Base-by-base conservation (phyloP, 92 coral and sea anemone genomes). In the Metridium senile region DNA sequence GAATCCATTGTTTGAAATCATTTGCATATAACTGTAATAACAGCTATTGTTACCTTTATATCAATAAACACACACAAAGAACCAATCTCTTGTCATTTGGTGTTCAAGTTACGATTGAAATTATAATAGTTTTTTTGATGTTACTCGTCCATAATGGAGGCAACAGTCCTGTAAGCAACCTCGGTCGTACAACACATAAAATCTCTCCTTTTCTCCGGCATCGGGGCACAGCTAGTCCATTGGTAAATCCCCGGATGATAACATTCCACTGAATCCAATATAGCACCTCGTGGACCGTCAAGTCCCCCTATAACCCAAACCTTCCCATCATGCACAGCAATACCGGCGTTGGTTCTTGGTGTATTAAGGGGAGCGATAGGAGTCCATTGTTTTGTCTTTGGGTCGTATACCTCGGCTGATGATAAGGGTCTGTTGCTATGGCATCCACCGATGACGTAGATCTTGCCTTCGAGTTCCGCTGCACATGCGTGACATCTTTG, bases 301-400 rank as follows among this genome's bases (percentile, higher is more conserved):
- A 92, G 70, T 29, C 98, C 98, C 6, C 98, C 98, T 35, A 89
- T 27, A 19, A 94, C 85, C 81, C 91, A 94, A 47, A 93, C 66
- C 75, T 75, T 78, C 30, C 88, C 98, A 70, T 39, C 85, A 67
- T 85, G 85, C 78, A 84, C 93, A 52, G 88, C 90, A 33, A 84
- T 74, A 35, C 89, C 91, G 51, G 81, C 87, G 33, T 82, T 91
- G 79, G 92, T 84, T 54, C 98, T 84, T 10, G 97, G 72, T 19
- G 80, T 82, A 52, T 26, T 72, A 91, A 94, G 89, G 9, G 91
- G 76, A 18, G 98, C 66, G 57, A 89, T 84, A 8, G 66, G 53
- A 46, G 84, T 81, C 98, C 98, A 94, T 26, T 59, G 81, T 69
- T 89, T 72, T 11, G 49, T 49, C 39, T 70, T 76, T 26, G 86